These are phyloP conservation scores for Mimumesa dahlbomi DNA, from an alignment of 2,888 invertebrate genomes.

Conservation along the genomic window DNA sequence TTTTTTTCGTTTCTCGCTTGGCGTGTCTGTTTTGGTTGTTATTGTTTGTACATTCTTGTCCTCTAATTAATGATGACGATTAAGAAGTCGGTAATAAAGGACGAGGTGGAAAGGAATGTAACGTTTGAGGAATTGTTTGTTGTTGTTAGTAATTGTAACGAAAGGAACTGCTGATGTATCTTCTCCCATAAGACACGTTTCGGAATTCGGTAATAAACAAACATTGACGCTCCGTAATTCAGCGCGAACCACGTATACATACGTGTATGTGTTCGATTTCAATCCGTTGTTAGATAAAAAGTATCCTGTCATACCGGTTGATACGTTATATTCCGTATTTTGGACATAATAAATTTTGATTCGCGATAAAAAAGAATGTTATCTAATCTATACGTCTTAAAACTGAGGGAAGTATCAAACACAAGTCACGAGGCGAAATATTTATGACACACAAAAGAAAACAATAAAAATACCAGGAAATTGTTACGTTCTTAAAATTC, in stretches of 20 bases:
- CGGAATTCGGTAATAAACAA: constrained; percentile 1
- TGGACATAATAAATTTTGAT: constrained; percentile 18
- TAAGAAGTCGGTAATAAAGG: no score
- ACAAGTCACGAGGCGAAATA: no score
- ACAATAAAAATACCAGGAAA: background rate
- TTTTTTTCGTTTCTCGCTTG: no score
- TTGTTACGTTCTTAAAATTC: background rate
- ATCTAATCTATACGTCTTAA: constrained; percentile 47
- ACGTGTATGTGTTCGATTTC: background rate
- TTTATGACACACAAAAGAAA: background rate
- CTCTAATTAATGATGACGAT: no score
- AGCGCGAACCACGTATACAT: no score
- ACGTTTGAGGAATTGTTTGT: no score
- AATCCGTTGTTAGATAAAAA: background rate
- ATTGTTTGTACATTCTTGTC: no score
- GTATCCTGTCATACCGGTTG: background rate
- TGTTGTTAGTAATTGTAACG: no score
- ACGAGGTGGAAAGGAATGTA: no score
- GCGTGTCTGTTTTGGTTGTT: no score
- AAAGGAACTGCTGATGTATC: constrained; percentile 1
- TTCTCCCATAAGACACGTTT: background rate
- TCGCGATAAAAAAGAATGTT: constrained; percentile 30
- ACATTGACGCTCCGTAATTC: no score
- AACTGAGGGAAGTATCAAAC: constrained; percentile 11
- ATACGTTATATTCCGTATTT: background rate